A percentile compares a stretch with the other conserved stretches of the same genome.
phyloP scores from a whole-genome alignment of 2,113 vertebrate species.

The Tachysurus fulvidraco region DNA sequence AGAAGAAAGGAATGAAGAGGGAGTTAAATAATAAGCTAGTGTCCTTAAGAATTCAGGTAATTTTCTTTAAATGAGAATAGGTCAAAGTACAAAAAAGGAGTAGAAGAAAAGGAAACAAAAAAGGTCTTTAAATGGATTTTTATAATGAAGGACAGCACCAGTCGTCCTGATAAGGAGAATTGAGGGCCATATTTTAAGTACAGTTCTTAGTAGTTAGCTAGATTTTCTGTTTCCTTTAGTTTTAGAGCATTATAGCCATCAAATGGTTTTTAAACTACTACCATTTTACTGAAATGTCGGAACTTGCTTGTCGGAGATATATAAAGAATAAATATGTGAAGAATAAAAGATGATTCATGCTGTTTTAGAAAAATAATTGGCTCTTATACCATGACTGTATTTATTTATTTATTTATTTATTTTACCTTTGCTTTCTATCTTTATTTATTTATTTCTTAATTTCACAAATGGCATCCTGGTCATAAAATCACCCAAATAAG shows the following conservation, averaged over 20 bases:
- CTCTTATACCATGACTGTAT: too few relatives aligned
- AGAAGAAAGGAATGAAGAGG: not conserved
- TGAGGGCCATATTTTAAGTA: not conserved
- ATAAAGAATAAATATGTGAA: too few relatives aligned
- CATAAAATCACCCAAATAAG: not conserved
- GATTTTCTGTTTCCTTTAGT: not conserved
- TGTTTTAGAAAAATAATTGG: not conserved
- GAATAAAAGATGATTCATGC: too few relatives aligned
- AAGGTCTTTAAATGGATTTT: not conserved
- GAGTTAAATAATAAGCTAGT: constrained; percentile 13
- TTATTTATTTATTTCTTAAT: too few relatives aligned
- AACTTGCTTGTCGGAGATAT: too few relatives aligned
- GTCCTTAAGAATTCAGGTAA: not conserved
- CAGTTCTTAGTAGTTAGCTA: not conserved
- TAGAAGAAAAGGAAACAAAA: not conserved
- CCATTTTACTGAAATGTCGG: not conserved
- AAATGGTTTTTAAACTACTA: not conserved
- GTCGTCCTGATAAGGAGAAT: not conserved
- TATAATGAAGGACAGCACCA: not conserved
- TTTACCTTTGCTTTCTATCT: too few relatives aligned
- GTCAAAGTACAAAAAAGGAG: not conserved
- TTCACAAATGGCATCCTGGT: not conserved
- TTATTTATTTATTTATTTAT: too few relatives aligned
- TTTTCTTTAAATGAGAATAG: not conserved
- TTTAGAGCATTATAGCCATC: not conserved